These are phyloP conservation scores for Sinhomidia bicolor DNA, from an alignment of 2,888 invertebrate genomes.

Conservation along the genomic window DNA sequence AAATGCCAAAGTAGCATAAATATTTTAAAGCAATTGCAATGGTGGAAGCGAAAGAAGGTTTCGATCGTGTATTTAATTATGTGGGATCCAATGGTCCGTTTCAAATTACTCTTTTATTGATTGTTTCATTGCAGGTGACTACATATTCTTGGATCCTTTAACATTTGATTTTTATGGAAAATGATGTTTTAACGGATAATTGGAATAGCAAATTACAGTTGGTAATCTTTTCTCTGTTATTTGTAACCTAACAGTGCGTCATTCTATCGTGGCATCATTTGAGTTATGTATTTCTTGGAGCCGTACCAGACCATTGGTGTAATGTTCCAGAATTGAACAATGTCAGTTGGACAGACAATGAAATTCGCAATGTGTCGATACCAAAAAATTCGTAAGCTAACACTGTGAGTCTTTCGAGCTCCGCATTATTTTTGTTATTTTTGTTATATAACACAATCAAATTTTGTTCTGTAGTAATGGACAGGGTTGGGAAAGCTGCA, in stretches of 20 bases:
- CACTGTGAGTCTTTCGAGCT: no score
- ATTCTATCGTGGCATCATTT: constrained; percentile 77
- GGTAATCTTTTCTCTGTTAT: no score
- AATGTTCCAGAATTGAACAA: constrained; percentile 52
- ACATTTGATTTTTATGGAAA: not conserved
- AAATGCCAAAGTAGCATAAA: not conserved
- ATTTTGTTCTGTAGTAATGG: not conserved
- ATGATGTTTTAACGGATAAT: no score
- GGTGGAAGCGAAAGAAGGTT: constrained; percentile 67
- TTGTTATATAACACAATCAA: no score
- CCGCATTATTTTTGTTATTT: no score
- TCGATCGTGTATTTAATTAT: constrained; percentile 75
- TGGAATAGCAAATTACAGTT: no score
- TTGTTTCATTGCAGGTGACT: constrained; percentile 76
- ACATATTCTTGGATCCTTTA: not conserved
- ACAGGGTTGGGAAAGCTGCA: constrained; percentile 75
- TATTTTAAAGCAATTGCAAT: constrained; percentile 2
- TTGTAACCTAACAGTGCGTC: no score
- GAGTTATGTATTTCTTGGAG: constrained; percentile 77
- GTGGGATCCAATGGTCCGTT: constrained; percentile 75
- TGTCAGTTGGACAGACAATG: constrained; percentile 72
- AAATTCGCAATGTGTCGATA: constrained; percentile 78
- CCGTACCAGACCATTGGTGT: constrained; percentile 79
- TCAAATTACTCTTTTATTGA: constrained; percentile 72
- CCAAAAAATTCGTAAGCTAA: constrained; percentile 61